These are phyloP conservation scores for Plecotus auritus DNA, from an alignment of 2,113 vertebrate species.

Conservation along the genomic window DNA sequence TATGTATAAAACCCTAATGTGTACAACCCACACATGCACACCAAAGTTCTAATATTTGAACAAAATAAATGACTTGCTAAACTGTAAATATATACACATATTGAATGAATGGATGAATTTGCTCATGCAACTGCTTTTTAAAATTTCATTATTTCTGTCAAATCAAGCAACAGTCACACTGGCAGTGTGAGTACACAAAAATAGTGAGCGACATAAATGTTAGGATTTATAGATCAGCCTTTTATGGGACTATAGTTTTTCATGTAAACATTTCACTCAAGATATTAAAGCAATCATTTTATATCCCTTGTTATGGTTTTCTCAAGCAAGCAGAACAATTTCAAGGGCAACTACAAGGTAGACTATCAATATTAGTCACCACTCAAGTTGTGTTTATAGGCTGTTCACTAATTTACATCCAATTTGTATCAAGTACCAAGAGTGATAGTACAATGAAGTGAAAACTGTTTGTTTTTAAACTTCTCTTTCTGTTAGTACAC, in stretches of 20 bases:
- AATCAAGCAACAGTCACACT: constrained; percentile 43
- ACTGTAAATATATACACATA: not conserved
- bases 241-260: constrained; percentile 9
- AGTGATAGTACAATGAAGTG: not conserved
- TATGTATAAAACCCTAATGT: not conserved
- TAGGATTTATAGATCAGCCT: constrained; percentile 36
- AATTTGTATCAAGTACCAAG: constrained; percentile 38
- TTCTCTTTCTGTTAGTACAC: not conserved
- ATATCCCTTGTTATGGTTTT: constrained; percentile 46
- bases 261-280: constrained; percentile 39
- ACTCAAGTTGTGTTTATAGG: constrained; percentile 41
- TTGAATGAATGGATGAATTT: constrained; percentile 24
- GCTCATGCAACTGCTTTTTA: constrained; percentile 35
- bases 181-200: constrained; percentile 41
- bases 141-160: constrained; percentile 54
- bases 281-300: constrained; percentile 52
- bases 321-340: constrained; percentile 49
- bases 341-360: not conserved
- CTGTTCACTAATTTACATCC: constrained; percentile 35
- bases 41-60: constrained; percentile 1
- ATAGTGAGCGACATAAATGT: constrained; percentile 45
- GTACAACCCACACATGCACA: not conserved
- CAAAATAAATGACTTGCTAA: constrained; percentile 15
- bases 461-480: not conserved
- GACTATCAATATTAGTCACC: constrained; percentile 8